Evolutionary conservation across 1,140 invertebrate species (phyloP), one percentile per base, ranked within the genome.

Genomic region (Rhagoletis pomonella): DNA sequence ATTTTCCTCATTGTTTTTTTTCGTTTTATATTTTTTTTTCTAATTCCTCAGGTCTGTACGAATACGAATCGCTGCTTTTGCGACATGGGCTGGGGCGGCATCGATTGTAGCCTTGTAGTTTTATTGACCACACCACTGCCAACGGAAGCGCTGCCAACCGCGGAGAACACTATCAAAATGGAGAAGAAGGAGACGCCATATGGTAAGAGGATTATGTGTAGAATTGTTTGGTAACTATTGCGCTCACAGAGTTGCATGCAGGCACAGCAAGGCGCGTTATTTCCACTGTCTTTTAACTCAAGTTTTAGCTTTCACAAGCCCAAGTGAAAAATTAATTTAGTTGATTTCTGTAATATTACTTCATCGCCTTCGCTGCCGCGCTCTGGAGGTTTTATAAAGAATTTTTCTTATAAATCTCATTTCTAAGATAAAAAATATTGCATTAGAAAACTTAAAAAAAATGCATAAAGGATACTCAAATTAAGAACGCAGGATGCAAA

Each of bases 1-100:
- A 73, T 69, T 86, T 60, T 14, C 3, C 14, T 60, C 10, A 59
- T 62, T 85, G 1, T 39, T 86, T 86, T 64, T 62, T 64, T 9
- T 62, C 19, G 29, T 29, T 29, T 29, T 29, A 29, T 29, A 39
- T 85, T 85, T 3, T 85, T 4, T 19, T 58, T 14, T 86, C n/a
- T 55, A 59, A 7, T 67, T 65, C 10, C 29, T 84, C 94, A 99
- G 98, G 95, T 97, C 77, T 99, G 99, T 93, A 98, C 98, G 2
- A 99, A 99, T 93, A 94, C 96, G 64, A 98, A 98, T 93, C 97
- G 96, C 89, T 99, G 99, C 93, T 96, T 97, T 91, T 99, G 99
- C 94, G 94, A 97, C 90, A 93, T 94, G 85, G 98, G 98, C 81
- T 99, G 97, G 97, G 96, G 95, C 55, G 98, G 98, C 42, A 93